A percentile compares a stretch with the other conserved stretches of the same genome.
phyloP scores from a whole-genome alignment of 2,797 vertebrate genomes.

The Eulemur rubriventer region DNA sequence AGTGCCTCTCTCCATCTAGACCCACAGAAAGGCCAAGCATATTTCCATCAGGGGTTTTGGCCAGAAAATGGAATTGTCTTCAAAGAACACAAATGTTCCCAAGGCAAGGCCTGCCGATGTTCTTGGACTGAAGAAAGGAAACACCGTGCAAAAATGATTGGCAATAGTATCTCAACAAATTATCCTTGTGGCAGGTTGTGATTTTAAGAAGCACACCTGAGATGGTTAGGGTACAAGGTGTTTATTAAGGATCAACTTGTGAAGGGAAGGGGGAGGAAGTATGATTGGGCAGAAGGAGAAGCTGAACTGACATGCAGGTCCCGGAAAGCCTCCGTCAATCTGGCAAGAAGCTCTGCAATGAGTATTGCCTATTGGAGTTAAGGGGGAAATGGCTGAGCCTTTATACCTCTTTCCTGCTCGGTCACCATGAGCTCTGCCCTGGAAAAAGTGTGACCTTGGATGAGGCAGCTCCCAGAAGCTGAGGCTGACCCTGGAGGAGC shows the following conservation, averaged over 20 bases:
- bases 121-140: slow-evolving; percentile 7
- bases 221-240: neutral
- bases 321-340: neutral
- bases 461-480: neutral
- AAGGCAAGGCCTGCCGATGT: neutral
- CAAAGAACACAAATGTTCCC: neutral
- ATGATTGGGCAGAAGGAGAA: neutral
- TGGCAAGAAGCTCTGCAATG: neutral
- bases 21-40: neutral
- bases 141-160: neutral
- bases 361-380: neutral
- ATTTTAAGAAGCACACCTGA: neutral
- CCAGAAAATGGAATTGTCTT: neutral
- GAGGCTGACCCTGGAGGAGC: neutral
- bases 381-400: neutral
- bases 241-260: neutral
- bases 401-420: neutral
- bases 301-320: neutral
- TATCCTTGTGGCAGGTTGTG: neutral
- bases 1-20: neutral
- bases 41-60: neutral
- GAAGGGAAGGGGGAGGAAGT: neutral
- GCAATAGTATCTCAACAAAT: neutral
- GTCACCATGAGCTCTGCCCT: neutral
- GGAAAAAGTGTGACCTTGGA: neutral